phyloP scores from a whole-genome alignment of 2,113 vertebrate genomes.

The Gallinago paraguaiae region DNA sequence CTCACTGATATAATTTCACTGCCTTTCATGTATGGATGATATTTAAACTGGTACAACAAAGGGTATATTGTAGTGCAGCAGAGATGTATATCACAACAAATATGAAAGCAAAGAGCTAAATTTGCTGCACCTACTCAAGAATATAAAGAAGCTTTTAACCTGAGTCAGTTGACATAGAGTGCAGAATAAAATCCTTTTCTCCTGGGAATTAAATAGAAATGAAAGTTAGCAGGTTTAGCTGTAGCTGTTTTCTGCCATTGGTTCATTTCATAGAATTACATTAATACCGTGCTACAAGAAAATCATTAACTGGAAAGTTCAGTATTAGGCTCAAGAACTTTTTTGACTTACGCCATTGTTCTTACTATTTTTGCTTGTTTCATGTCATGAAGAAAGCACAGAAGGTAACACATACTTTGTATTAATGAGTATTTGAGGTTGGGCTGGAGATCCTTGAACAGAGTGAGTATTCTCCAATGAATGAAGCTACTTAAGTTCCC shows the following conservation, averaged over 20 bases:
- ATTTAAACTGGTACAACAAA: neutral
- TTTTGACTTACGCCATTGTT: neutral
- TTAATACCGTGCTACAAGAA: neutral
- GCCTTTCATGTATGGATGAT: neutral
- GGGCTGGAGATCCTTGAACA: neutral
- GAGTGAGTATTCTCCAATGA: neutral
- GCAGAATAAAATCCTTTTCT: neutral
- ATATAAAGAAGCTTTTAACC: neutral
- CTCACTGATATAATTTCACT: neutral
- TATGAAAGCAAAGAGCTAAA: neutral
- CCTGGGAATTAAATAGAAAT: neutral
- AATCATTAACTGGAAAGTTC: neutral
- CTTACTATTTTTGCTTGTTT: neutral
- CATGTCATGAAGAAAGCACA: neutral
- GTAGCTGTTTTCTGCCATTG: neutral
- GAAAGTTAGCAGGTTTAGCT: neutral
- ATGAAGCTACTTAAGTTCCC: neutral
- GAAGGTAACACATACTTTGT: neutral
- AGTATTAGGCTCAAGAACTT: neutral
- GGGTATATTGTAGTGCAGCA: neutral
- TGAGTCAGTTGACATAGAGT: neutral
- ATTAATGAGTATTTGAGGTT: neutral
- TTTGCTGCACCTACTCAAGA: neutral
- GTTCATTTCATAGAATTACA: neutral
- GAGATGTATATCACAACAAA: neutral